Base-by-base conservation (phyloP, 1,140 invertebrate genomes). In the Zaprionus inermis region DNA sequence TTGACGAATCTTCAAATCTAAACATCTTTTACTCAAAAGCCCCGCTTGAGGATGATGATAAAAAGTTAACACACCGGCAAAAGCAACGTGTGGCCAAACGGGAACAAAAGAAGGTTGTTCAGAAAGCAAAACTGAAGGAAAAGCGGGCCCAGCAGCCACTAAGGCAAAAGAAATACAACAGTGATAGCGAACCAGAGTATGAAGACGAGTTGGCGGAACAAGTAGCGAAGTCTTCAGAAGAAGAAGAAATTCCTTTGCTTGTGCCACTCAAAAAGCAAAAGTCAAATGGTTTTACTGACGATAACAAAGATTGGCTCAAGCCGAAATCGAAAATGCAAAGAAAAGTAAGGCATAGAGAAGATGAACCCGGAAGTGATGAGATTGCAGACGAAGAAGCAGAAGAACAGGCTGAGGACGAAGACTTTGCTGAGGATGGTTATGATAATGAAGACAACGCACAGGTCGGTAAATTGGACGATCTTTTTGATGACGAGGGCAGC, bases 231-330 rank as follows among this genome's bases (percentile, higher is more conserved):
- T 69, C 74, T 10, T 71, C 73, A 32, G 74, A 75, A 0, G 86
- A 79, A 16, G 78, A 78, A 51, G 72, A n/a, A n/a, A n/a, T 77
- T 34, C 86, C 85, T 10, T 67, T 79, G 34, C 57, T 85, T 24
- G 83, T 86, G 9, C 69, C 77, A 28, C 51, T 64, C 0, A 60
- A 65, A 11, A 83, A 76, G 44, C 49, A 38, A 34, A 74, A 72
- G 41, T 22, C 67, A 6, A 76, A 84, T 93, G 95, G 94, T 20
- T 96, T 94, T 72, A 94, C 94, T 58, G 95, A 96, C 93, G 95
- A 96, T 34, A 96, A 96, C 81, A 94, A 94, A 52, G 90, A 92
- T 54, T 96, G 95, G 95, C 85, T 96, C 52, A 96, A 95, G 83
- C 94, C 93, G 6, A 95, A 95, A 84, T 81, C 92, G 51, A 93